These are phyloP conservation scores for Heliocidaris erythrogramma DNA, from an alignment of 35 echinoderm and acorn worm species.

Conservation along the genomic window DNA sequence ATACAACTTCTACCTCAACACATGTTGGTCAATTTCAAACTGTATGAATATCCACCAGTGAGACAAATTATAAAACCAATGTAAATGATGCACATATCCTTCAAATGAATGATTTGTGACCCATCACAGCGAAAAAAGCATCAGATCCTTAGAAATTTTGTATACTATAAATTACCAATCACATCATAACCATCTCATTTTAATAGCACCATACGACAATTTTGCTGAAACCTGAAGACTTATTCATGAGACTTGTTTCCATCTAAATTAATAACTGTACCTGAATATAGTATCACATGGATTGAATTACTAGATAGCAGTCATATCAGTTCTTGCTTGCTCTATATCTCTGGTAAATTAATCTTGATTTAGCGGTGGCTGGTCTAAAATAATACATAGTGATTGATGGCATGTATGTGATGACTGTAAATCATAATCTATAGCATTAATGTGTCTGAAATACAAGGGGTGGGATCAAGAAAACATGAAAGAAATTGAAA, in stretches of 20 bases:
- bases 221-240: background rate
- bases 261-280: background rate
- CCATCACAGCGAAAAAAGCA: background rate
- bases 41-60: background rate
- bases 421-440: background rate
- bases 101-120: too few species aligned
- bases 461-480: background rate
- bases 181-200: background rate
- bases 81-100: background rate
- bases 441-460: background rate
- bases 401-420: background rate
- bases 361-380: background rate
- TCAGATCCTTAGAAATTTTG: background rate
- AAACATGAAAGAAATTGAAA: background rate
- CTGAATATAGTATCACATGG: background rate
- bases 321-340: background rate
- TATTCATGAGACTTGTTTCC: background rate
- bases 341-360: background rate
- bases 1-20: background rate
- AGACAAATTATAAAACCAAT: background rate
- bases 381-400: background rate
- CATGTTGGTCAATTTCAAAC: background rate
- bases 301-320: background rate
- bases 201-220: background rate
- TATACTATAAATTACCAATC: background rate